Base-by-base conservation (phyloP, 2,113 vertebrate species). In the Ctenomys sociabilis region DNA sequence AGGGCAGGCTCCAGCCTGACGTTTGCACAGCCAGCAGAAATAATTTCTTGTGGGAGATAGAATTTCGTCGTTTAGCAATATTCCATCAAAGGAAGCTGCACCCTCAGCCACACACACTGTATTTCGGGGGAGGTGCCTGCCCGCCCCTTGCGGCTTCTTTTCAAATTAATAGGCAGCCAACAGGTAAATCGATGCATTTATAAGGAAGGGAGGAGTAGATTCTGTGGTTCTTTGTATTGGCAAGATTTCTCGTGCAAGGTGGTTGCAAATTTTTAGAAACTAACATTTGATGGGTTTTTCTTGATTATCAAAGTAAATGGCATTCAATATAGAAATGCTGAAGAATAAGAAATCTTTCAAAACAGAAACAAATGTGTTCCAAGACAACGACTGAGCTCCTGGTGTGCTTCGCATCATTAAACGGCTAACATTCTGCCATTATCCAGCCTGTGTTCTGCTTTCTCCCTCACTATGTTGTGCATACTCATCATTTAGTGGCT, bases 21-120 rank as follows among this genome's bases (percentile, higher is more conserved):
- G 57, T 95, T 95, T 95, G 96, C 97, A 97, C 93, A 95, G 95
- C 97, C 97, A 96, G 97, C 97, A 97, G 92, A 97, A 97, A 96
- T 95, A 6, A 95, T 96, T 93, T 96, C 97, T 97, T 94, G 73
- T 83, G 66, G 83, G 92, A 97, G 97, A 97, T 93, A 93, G 95
- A 95, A 97, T 96, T 96, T 97, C 94, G 8, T 94, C 64, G 7
- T 96, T 96, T 97, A 97, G 94, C 95, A 94, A 92, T 89, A 95
- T 94, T 95, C 95, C 80, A 93, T 96, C 93, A 92, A 88, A 95
- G 88, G 84, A 92, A 97, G 91, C 91, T 94, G 94, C 95, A 32
- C 87, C 81, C 94, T 92, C 95, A 95, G 85, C 92, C 95, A 77
- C 80, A 84, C 52, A 68, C 0, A 0, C 88, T 35, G 61, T 80